Base-by-base conservation (phyloP, 2,888 invertebrate species). In the Epinotia bilunana region DNA sequence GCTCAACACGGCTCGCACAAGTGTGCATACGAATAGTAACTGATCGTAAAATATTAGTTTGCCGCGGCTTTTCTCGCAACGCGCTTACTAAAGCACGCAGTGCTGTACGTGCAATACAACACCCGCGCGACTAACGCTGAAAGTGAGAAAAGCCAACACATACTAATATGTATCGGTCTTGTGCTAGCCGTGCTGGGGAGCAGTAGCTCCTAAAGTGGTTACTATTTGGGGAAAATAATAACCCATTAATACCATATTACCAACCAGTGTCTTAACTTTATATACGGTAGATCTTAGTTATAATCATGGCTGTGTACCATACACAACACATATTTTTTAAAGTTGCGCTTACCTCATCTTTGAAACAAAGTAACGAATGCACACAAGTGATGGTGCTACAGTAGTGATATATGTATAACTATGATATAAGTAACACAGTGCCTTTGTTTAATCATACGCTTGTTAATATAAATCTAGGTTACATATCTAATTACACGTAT, bases 361-460 rank as follows among this genome's bases (percentile, higher is more conserved):
- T 60, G 5, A 53, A n/a, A n/a, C 43, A 33, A n/a, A 20, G 53
- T 53, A 39, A 16, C 43, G 20, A 12, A 71, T 65, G 49, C 75
- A 65, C 71, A 71, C 70, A 23, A 61, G 28, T 28, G 20, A 65
- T 13, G 71, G 75, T 75, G 75, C 71, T 75, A 73, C 33, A 46
- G 23, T 28, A 75, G 75, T 75, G 72, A 72, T 75, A 67, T 23
- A 67, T 72, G 57, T 23, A 61, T 49, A n/a, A 58, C 57, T 33
- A 65, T 53, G 18, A 60, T 70, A 20, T 67, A 62, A n/a, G 43
- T 43, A 75, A 72, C 61, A 20, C 46, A 46, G 75, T 72, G 75
- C 75, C 67, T 72, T 71, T 43, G 46, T 63, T 68, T 39, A 55
- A 69, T n/a, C 49, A 69, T 60, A 74, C 49, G 74, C 64, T 71